phyloP scores from a whole-genome alignment of 1,140 invertebrate species.

The Aricia agestis region DNA sequence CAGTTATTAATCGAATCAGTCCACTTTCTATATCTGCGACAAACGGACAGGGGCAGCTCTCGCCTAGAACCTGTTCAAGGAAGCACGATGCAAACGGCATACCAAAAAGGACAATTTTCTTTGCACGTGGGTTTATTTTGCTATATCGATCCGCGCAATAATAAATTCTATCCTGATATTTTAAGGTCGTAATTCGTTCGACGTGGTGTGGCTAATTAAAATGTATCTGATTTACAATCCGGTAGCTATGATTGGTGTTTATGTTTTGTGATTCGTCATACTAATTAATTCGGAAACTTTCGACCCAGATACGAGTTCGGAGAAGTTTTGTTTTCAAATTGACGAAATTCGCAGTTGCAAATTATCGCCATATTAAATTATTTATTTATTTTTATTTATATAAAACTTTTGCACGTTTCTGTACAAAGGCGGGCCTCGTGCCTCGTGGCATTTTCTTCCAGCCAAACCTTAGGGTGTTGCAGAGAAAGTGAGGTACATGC shows the following conservation, averaged over 20 bases:
- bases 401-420: too few relatives aligned
- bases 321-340: not conserved
- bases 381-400: too few relatives aligned
- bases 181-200: not conserved
- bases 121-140: constrained; percentile 19
- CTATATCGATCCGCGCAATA: not conserved
- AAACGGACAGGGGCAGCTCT: constrained; percentile 44
- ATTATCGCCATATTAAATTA: not conserved
- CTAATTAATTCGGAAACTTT: not conserved
- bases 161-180: not conserved
- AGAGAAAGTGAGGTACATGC: too few relatives aligned
- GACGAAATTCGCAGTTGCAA: not conserved
- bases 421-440: too few relatives aligned
- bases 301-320: not conserved
- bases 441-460: too few relatives aligned
- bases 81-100: constrained; percentile 44
- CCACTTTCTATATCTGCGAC: constrained; percentile 19
- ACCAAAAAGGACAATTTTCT: constrained; percentile 40
- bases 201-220: not conserved
- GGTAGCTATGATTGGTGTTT: not conserved
- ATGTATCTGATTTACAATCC: not conserved
- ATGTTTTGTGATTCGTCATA: not conserved
- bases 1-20: not conserved
- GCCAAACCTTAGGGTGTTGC: too few relatives aligned
- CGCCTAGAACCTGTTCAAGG: constrained; percentile 44